phyloP scores from a whole-genome alignment of 1,140 invertebrate genomes.

The Drosophila rhopaloa region DNA sequence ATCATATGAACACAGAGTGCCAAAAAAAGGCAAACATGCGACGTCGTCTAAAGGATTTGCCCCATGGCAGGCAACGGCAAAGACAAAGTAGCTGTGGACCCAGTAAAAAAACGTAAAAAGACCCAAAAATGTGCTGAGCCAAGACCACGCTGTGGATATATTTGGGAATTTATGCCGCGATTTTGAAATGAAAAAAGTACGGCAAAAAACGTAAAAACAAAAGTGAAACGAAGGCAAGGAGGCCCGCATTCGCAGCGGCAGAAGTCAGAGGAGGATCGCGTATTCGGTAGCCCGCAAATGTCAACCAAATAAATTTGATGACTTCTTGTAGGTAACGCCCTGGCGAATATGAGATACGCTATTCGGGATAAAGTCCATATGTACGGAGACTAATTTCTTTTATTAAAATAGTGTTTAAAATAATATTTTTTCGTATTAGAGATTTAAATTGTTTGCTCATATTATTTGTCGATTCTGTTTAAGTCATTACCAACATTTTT shows the following conservation, averaged over 20 bases:
- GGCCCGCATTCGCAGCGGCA: conserved; percentile 18
- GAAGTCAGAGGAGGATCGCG: conserved; percentile 46
- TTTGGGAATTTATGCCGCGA: conserved; percentile 74
- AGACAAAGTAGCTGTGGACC: conserved; percentile 69
- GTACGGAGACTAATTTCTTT: too few relatives aligned
- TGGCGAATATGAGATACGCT: conserved; percentile 7
- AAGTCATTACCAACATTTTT: too few relatives aligned
- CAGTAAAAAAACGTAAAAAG: conserved; percentile 14
- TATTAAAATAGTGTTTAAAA: background rate
- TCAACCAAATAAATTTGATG: conserved; percentile 45
- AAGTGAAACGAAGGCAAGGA: conserved; percentile 60
- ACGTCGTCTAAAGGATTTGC: conserved; percentile 78
- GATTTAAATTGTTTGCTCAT: too few relatives aligned
- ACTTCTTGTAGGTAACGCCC: background rate
- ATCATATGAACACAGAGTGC: conserved; percentile 61
- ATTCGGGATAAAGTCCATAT: background rate
- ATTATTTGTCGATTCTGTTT: too few relatives aligned
- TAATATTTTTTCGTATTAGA: too few relatives aligned
- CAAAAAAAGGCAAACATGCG: conserved; percentile 75
- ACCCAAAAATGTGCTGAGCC: conserved; percentile 49
- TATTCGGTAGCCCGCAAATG: conserved; percentile 52
- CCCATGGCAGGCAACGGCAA: conserved; percentile 64
- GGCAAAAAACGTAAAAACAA: conserved; percentile 37
- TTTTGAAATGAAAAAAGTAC: conserved; percentile 47
- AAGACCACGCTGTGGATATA: conserved; percentile 43